These are phyloP conservation scores for Bovichtus variegatus DNA, from an alignment of 2,797 vertebrate species.

Conservation along the genomic window DNA sequence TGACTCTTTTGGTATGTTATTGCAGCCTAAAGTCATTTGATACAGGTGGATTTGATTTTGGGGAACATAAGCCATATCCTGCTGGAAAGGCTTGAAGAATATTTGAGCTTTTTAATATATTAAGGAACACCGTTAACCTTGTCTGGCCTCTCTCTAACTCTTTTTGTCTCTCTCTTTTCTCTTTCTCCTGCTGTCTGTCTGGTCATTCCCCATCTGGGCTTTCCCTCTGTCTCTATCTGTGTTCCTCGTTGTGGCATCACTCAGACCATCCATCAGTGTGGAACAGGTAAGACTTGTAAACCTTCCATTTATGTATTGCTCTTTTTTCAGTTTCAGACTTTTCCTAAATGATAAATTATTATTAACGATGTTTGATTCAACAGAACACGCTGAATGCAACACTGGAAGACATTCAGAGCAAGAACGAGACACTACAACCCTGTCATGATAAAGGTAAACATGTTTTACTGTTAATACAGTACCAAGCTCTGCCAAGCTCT, in stretches of 20 bases:
- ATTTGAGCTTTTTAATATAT: constrained; percentile 18
- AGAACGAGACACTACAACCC: constrained; percentile 48
- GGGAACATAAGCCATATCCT: constrained; percentile 13
- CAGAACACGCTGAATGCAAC: constrained; percentile 78
- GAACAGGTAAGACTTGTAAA: constrained; percentile 85
- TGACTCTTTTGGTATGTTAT: constrained; percentile 38
- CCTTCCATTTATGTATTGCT: neutral
- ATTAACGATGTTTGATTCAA: constrained; percentile 63
- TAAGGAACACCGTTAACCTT: constrained; percentile 30
- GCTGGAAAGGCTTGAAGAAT: constrained; percentile 14
- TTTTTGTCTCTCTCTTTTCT: neutral
- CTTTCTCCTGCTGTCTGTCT: neutral
- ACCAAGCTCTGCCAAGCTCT: neutral
- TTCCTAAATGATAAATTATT: neutral
- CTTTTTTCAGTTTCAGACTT: neutral
- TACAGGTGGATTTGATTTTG: constrained; percentile 47
- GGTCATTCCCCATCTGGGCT: neutral
- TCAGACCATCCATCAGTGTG: constrained; percentile 85
- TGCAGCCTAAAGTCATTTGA: constrained; percentile 17
- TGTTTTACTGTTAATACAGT: neutral
- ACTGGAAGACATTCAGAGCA: constrained; percentile 53
- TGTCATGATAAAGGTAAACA: constrained; percentile 62
- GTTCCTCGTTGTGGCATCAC: neutral
- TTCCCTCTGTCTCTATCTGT: constrained; percentile 14
- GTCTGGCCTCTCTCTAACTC: neutral